Base-by-base conservation (phyloP, 2,113 vertebrate genomes). In the Gymnocephalus cernua region DNA sequence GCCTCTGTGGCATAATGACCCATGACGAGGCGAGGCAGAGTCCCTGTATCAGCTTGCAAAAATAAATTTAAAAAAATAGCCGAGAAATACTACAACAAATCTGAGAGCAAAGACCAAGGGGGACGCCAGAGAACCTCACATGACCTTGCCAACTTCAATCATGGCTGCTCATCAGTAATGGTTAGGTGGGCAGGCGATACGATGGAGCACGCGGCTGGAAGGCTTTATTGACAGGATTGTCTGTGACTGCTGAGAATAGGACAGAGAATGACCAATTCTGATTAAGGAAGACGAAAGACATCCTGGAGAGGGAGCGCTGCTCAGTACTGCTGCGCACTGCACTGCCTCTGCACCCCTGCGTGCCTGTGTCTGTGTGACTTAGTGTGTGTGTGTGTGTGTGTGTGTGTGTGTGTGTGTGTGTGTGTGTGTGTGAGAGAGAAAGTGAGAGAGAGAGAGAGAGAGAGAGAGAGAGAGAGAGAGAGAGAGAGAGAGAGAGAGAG, bases 71-170 rank as follows among this genome's bases (percentile, higher is more conserved):
- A 19, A 54, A 62, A 32, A 53, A 47, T 32, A 61, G 56, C 77
- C 41, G 65, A 58, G 75, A 85, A 77, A 67, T 71, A 61, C 38
- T 75, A 81, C 75, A 79, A 80, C 58, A 76, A 77, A 84, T 75
- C 70, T 58, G 56, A 56, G 82, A 74, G 56, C 77, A 79, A 16
- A 66, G 66, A 77, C 50, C 23, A 29, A 72, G 38, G 79, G 82
- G 59, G 27, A 74, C 27, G 73, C 48, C 70, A 79, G 48, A 87
- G 62, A 91, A 82, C 90, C 92, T 93, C 77, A 89, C 83, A 87
- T 92, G 92, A 94, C 93, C 94, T 95, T 95, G 94, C 87, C 87
- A 88, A 83, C 86, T 88, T 90, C 70, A 80, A 87, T 87, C 58
- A 89, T 89, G 77, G 85, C 77, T 82, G 87, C 82, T 91, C 67